Evolutionary conservation across 2,113 vertebrate genomes (phyloP), one percentile per base, ranked within the genome.

Genomic region (Micromys minutus): DNA sequence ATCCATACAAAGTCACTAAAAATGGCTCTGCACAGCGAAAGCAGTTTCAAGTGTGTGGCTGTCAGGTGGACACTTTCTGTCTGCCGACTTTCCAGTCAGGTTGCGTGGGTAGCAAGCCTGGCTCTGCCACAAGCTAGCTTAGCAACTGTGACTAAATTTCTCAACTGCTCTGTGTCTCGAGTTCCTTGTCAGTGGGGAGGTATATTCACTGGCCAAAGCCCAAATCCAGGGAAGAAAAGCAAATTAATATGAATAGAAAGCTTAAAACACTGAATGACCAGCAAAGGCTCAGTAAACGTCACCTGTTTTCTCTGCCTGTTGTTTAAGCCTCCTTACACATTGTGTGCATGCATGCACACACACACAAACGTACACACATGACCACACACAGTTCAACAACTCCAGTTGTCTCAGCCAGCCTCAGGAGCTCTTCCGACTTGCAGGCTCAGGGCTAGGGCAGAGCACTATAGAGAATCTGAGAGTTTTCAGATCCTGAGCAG

Each of bases 1-100:
- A 83, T 90, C 95, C 87, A 94, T 92, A 92, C 76, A 61, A 86
- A 96, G 95, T 86, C 93, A 90, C 97, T 96, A 90, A 92, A 94
- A 95, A 97, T 88, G 95, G 92, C 15, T 92, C 92, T 86, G 75
- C 90, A 91, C 17, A 80, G 67, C 83, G 61, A 92, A 81, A 72
- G 21, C 17, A 65, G 19, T 77, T 94, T 79, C 89, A 88, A 90
- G 95, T 34, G 55, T 75, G 50, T 85, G 85, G 74, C 72, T 79
- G 19, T 34, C 92, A 89, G 59, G 24, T 1, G 52, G 12, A 61
- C 0, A 22, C 81, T 72, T 84, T 76, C 86, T 24, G 13, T 75
- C 69, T 63, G 59, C 29, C 0, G 50, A 61, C 15, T 77, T 50
- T 90, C 93, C 65, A 17, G 34, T 61, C 89, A 36, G 75, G 26